phyloP scores from a whole-genome alignment of 2,797 vertebrate genomes.

The Manis javanica region DNA sequence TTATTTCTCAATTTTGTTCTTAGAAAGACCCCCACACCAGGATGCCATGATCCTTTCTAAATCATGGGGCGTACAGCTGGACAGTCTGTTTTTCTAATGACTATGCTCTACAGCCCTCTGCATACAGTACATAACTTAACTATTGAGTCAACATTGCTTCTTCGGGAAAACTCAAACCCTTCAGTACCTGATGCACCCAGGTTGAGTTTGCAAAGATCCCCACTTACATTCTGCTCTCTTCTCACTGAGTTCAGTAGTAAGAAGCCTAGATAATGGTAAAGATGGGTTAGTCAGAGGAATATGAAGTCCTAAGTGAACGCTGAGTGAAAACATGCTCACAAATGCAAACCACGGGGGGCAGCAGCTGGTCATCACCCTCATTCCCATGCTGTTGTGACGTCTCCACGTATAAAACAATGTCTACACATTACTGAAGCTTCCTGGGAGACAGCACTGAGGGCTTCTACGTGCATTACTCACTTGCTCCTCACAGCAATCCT shows the following conservation, averaged over 20 bases:
- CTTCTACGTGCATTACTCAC: neutral
- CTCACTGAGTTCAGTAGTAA: neutral
- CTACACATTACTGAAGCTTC: neutral
- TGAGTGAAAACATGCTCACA: neutral
- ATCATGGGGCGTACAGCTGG: neutral
- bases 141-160: neutral
- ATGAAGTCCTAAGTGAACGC: neutral
- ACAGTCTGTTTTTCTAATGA: neutral
- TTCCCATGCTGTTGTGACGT: neutral
- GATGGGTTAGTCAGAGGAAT: neutral
- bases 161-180: neutral
- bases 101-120: neutral
- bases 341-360: accelerated
- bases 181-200: neutral
- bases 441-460: neutral
- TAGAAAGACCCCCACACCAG: neutral
- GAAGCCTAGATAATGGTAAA: neutral
- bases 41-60: neutral
- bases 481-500: neutral
- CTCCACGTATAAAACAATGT: neutral
- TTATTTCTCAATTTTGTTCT: neutral
- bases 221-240: neutral
- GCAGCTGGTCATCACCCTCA: neutral
- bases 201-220: neutral
- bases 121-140: neutral